These are phyloP conservation scores for Myrmecophaga tridactyla DNA, from an alignment of 2,113 vertebrate species.

Conservation along the genomic window DNA sequence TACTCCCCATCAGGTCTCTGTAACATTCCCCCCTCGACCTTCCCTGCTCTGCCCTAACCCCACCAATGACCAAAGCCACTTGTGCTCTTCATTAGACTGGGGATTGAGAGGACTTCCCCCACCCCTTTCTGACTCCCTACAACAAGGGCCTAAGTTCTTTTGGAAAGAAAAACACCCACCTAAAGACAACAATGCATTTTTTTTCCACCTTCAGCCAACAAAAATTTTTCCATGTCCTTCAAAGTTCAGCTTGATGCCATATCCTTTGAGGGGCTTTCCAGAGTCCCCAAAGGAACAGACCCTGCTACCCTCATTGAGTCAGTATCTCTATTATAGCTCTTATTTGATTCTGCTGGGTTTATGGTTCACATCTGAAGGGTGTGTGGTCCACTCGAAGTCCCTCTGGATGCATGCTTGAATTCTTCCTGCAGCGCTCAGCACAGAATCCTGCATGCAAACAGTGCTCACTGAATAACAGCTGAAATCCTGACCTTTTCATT, in stretches of 20 bases:
- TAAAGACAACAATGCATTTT: neutral
- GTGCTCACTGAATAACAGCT: neutral
- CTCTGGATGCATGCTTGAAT: neutral
- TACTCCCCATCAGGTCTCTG: neutral
- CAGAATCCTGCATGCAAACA: neutral
- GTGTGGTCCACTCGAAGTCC: no score
- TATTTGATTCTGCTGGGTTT: neutral
- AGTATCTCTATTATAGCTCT: neutral
- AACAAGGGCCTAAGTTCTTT: neutral
- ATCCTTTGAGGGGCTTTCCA: neutral
- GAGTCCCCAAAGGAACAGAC: neutral
- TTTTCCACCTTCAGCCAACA: neutral
- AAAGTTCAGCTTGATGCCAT: neutral
- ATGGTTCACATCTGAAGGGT: accelerated
- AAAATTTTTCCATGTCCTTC: neutral
- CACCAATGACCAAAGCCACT: neutral
- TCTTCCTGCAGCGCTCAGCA: neutral
- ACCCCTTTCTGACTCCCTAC: neutral
- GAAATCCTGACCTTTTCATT: neutral
- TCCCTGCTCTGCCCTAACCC: neutral
- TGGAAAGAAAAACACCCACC: neutral
- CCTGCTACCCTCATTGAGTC: neutral
- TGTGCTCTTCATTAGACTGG: neutral
- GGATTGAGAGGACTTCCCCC: neutral
- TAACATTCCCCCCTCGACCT: neutral